Evolutionary conservation across 2,113 vertebrate species (phyloP).

Genomic region (Lepus europaeus): DNA sequence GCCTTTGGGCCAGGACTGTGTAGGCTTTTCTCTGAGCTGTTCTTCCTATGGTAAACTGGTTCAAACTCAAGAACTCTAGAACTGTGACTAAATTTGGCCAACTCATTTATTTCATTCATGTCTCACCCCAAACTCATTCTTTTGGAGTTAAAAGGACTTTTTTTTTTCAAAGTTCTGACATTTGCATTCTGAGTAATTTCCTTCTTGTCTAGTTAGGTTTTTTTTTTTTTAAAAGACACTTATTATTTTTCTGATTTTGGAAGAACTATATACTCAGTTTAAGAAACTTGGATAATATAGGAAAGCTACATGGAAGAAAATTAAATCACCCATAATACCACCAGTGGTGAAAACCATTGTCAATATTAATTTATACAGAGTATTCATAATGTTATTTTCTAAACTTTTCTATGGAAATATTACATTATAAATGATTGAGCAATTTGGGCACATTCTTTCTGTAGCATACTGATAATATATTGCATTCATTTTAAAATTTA

Average conservation of each 20-base stretch:
- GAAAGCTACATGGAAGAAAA: slow-evolving; percentile 31
- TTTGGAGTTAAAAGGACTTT: slow-evolving; percentile 37
- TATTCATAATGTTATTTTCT: slow-evolving; percentile 24
- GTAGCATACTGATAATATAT: neutral
- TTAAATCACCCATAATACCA: slow-evolving; percentile 31
- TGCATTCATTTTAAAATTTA: slow-evolving; percentile 33
- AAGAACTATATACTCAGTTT: slow-evolving; percentile 11
- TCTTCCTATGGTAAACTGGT: neutral
- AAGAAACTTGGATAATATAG: neutral
- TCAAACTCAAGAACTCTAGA: neutral
- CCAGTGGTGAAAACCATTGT: neutral
- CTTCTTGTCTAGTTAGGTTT: neutral
- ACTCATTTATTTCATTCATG: slow-evolving; percentile 3
- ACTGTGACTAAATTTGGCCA: neutral
- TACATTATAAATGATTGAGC: slow-evolving; percentile 35
- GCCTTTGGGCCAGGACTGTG: too few species aligned
- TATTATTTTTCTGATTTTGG: slow-evolving; percentile 50
- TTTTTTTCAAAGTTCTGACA: slow-evolving; percentile 25
- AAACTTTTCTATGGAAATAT: neutral
- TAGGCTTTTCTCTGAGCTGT: slow-evolving; percentile 4
- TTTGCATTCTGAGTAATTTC: neutral
- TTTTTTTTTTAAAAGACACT: neutral
- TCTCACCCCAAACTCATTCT: slow-evolving; percentile 28
- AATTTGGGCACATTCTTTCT: neutral
- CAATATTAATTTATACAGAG: neutral